Percentiles rank a stretch among this genome's conserved stretches.
phyloP scores from a whole-genome alignment of 2,888 invertebrate genomes.

The Altica lythri region DNA sequence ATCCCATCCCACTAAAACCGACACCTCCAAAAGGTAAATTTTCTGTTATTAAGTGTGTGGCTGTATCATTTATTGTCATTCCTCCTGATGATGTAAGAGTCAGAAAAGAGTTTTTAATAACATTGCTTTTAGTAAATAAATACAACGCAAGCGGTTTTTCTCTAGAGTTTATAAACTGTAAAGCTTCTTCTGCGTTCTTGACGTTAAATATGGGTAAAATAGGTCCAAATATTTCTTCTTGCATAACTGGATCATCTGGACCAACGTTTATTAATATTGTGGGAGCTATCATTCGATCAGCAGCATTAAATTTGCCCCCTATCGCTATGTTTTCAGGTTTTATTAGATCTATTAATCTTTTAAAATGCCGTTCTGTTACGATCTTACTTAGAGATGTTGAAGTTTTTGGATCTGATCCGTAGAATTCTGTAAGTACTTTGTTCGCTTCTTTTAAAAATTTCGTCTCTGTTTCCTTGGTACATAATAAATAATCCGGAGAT shows the following conservation, averaged over 20 bases:
- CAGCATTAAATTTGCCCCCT: conserved; percentile 78
- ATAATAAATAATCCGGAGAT: conserved; percentile 92
- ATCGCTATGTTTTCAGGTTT: conserved; percentile 72
- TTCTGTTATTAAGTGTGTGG: conserved; percentile 85
- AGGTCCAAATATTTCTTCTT: conserved; percentile 97
- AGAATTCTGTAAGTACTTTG: conserved; percentile 78
- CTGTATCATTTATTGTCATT: conserved; percentile 81
- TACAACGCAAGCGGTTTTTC: conserved; percentile 92
- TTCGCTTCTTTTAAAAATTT: conserved; percentile 58
- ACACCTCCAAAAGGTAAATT: conserved; percentile 97
- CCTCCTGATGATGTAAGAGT: conserved; percentile 80
- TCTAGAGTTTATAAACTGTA: conserved; percentile 85
- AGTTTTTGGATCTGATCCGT: conserved; percentile 77
- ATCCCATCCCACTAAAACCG: conserved; percentile 91
- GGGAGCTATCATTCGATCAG: conserved; percentile 82
- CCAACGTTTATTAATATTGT: conserved; percentile 80
- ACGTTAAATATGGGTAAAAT: conserved; percentile 88
- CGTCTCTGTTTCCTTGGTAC: conserved; percentile 77
- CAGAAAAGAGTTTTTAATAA: conserved; percentile 66
- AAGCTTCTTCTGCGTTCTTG: conserved; percentile 84
- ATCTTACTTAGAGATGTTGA: conserved; percentile 87
- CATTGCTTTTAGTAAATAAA: conserved; percentile 73
- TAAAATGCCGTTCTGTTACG: conserved; percentile 83
- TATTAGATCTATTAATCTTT: conserved; percentile 70
- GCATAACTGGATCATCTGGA: conserved; percentile 77